Conservation (phyloP, 2,797 vertebrate genomes). For the Leptodactylus fallax region DNA sequence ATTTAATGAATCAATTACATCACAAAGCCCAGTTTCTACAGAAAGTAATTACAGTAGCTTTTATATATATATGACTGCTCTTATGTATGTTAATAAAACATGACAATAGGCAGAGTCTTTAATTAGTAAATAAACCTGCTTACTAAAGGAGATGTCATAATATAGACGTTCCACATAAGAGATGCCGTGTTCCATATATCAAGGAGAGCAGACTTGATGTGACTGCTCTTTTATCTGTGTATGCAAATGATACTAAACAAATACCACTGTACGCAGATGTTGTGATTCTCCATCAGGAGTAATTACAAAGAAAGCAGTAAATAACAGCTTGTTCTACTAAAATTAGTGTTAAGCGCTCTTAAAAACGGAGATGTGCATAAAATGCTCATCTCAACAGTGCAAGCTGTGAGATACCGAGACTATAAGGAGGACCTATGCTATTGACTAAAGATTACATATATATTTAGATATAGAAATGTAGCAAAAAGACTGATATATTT, state of each 20-base stretch:
- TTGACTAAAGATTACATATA: no score
- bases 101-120: conserved; percentile 1
- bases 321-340: conserved; percentile 34
- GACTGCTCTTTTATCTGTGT: conserved; percentile 36
- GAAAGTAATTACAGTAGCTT: conserved; percentile 3
- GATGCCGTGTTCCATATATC: conserved; percentile 16
- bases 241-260: conserved; percentile 46
- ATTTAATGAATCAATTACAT: conserved; percentile 37
- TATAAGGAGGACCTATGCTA: no score
- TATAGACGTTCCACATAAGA: not conserved
- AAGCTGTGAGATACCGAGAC: not conserved
- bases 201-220: conserved; percentile 14
- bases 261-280: conserved; percentile 24
- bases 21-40: not conserved
- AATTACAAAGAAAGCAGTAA: conserved; percentile 53
- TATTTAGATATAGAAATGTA: no score
- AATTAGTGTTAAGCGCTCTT: conserved; percentile 30
- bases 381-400: not conserved
- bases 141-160: conserved; percentile 24
- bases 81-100: conserved; percentile 16
- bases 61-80: conserved; percentile 17
- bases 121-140: conserved; percentile 21
- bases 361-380: not conserved
- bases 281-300: conserved; percentile 46
- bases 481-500: no score